These are phyloP conservation scores for Drosophila testacea DNA, from an alignment of 2,888 invertebrate species.

Conservation along the genomic window DNA sequence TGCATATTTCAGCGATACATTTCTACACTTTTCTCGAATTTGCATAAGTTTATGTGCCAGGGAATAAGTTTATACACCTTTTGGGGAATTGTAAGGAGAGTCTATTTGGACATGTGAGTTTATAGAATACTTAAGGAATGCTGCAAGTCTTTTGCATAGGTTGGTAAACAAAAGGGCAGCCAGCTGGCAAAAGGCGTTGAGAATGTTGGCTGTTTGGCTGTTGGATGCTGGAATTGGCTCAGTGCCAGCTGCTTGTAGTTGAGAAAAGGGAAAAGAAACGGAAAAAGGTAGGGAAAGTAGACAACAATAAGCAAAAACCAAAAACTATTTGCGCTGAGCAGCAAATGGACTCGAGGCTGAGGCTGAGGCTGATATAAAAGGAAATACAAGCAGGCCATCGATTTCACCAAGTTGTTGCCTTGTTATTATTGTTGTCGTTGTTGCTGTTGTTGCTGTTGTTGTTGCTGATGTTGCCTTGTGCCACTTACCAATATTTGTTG, in stretches of 20 bases:
- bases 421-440: slow-evolving; percentile 22
- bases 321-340: slow-evolving; percentile 75
- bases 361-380: slow-evolving; percentile 9
- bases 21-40: background rate
- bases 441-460: slow-evolving; percentile 25
- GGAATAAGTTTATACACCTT: slow-evolving; percentile 3
- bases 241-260: slow-evolving; percentile 63
- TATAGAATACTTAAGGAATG: slow-evolving; percentile 36
- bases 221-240: slow-evolving; percentile 61
- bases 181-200: slow-evolving; percentile 33
- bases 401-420: slow-evolving; percentile 41
- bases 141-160: slow-evolving; percentile 50
- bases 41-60: slow-evolving; percentile 4
- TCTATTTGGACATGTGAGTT: slow-evolving; percentile 9
- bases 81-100: background rate
- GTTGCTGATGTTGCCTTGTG: slow-evolving; percentile 66
- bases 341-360: slow-evolving; percentile 58
- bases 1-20: slow-evolving; percentile 6
- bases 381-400: slow-evolving; percentile 56
- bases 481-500: slow-evolving; percentile 63
- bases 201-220: slow-evolving; percentile 11
- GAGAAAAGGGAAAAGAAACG: too few species aligned
- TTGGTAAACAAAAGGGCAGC: slow-evolving; percentile 67
- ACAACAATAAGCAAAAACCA: slow-evolving; percentile 66
- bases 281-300: background rate